Evolutionary conservation across 2,113 vertebrate species (phyloP).

Genomic region (Psephotus haematonotus): DNA sequence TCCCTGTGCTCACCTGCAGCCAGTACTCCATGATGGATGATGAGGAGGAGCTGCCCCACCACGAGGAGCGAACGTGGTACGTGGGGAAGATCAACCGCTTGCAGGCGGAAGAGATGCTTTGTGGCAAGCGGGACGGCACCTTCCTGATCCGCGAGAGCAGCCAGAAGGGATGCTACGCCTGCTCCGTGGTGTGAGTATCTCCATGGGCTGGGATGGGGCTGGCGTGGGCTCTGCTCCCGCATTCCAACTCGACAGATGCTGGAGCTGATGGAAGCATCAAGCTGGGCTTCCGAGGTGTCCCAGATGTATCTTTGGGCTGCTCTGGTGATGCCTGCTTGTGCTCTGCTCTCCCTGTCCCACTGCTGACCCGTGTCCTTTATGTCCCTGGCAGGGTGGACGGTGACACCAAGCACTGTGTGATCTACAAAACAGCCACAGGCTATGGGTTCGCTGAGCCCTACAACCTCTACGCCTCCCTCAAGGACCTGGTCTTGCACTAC

Average conservation of each 20-base stretch:
- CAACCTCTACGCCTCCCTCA: slow-evolving; percentile 90
- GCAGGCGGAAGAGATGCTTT: slow-evolving; percentile 82
- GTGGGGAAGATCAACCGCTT: slow-evolving; percentile 84
- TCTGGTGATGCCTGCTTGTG: neutral
- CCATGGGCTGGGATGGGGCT: neutral
- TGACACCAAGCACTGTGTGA: slow-evolving; percentile 90
- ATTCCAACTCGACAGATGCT: neutral
- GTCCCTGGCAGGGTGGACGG: slow-evolving; percentile 82
- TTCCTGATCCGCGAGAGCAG: slow-evolving; percentile 86
- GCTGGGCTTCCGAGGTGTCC: neutral
- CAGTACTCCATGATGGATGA: slow-evolving; percentile 82
- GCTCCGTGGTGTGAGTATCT: slow-evolving; percentile 82
- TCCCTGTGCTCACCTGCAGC: neutral
- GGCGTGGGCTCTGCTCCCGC: fast-evolving
- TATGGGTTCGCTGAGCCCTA: slow-evolving; percentile 92
- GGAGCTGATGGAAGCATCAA: neutral
- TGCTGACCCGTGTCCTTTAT: neutral
- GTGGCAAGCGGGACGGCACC: slow-evolving; percentile 76
- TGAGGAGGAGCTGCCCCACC: slow-evolving; percentile 81
- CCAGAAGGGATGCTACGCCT: slow-evolving; percentile 83
- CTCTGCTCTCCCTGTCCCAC: neutral
- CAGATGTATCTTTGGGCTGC: neutral
- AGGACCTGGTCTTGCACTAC: slow-evolving; percentile 93
- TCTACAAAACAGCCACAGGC: slow-evolving; percentile 88
- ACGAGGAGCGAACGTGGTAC: slow-evolving; percentile 82